Evolutionary conservation across 1,140 invertebrate genomes (phyloP).

Genomic region (Musca vetustissima): DNA sequence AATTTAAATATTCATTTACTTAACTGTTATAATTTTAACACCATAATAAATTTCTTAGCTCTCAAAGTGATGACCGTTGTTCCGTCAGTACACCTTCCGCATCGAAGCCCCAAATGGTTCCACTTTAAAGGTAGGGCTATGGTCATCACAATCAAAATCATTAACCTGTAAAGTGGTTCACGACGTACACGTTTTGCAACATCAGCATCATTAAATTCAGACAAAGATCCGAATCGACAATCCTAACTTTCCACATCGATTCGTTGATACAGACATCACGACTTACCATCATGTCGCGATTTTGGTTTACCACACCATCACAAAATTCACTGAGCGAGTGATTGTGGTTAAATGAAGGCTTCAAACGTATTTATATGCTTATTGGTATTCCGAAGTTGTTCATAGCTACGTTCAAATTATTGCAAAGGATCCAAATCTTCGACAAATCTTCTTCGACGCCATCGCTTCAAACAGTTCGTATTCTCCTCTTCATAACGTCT

Average conservation of each 20-base stretch:
- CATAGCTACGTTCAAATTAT: conserved; percentile 34
- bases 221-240: conserved; percentile 75
- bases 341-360: conserved; percentile 31
- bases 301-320: conserved; percentile 67
- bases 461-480: conserved; percentile 46
- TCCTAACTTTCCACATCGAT: conserved; percentile 76
- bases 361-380: background rate
- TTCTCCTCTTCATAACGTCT: conserved; percentile 58
- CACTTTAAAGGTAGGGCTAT: conserved; percentile 87
- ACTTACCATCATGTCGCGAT: conserved; percentile 78
- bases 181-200: conserved; percentile 73
- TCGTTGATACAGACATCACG: conserved; percentile 77
- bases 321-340: conserved; percentile 43
- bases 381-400: background rate
- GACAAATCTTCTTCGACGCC: conserved; percentile 29
- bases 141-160: conserved; percentile 92
- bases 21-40: conserved; percentile 68
- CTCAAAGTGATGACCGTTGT: conserved; percentile 87
- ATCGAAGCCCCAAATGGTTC: conserved; percentile 83
- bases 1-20: too few relatives aligned
- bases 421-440: background rate
- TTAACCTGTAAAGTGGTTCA: conserved; percentile 84
- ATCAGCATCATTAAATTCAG: conserved; percentile 76
- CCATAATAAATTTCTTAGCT: conserved; percentile 84
- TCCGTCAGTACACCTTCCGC: conserved; percentile 83